Base-by-base conservation (phyloP, 92 coral and sea anemone species). In the Galaxea fascicularis region DNA sequence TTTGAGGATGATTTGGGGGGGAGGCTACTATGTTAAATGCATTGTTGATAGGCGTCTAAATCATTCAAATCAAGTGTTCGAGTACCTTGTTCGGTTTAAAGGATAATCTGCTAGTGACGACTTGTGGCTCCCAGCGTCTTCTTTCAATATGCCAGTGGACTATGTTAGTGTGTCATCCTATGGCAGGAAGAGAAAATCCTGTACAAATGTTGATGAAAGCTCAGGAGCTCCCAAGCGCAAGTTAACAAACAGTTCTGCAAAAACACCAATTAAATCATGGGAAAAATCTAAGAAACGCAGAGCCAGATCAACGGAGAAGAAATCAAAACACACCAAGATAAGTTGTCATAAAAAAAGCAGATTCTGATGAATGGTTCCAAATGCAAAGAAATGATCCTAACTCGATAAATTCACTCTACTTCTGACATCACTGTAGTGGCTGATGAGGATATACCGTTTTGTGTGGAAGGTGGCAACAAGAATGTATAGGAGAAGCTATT, bases 91-190 rank as follows among this genome's bases (percentile, higher is more conserved):
- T 1, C 53, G 85, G 27, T 78, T 86, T 14, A 57, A 46, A 74
- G 85, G 85, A 17, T 78, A 86, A 35, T 68, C 90, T 53, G 79
- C 46, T 0, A n/a, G 51, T 29, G 79, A 78, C 59, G 74, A 86
- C 24, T 21, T 58, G 78, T 86, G 89, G 85, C 89, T 86, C 31
- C 85, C 85, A 10, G 72, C 85, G 0, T 78, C 89, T 8, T 57
- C 65, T 45, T 86, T 86, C 29, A 76, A 85, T 39, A 16, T 26
- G 58, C 83, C 79, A 25, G 65, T 86, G 6, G 53, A 41, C 6
- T 86, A 16, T 44, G 22, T 25, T 30, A 67, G 71, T 26, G 59
- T 53, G 21, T 86, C 85, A 3, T 27, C 51, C n/a, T 75, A 49
- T 63, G 88, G 88, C 44, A 67, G 76, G 20, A 84, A 84, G 73